Base-by-base conservation (phyloP, 2,888 invertebrate species). In the Ceraclea dissimilis region DNA sequence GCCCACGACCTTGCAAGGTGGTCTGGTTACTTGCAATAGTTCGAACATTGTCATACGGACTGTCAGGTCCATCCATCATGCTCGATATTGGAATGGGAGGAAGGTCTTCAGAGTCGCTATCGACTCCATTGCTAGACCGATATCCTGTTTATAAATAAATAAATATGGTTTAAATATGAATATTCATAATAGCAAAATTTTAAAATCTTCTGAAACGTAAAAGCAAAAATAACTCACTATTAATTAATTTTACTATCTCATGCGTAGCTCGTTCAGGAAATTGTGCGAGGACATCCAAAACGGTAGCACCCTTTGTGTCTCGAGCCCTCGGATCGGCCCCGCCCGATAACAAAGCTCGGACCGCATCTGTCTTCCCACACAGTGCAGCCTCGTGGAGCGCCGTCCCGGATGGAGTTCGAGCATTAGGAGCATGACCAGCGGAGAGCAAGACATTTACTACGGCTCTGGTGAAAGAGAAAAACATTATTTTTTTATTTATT, bases 321-420 rank as follows among this genome's bases (percentile, higher is more conserved):
- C 85, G 82, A 47, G 90, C 86, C 60, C 83, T 81, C 44, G 92
- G 77, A 70, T 94, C 90, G 18, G 90, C 90, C 1, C 92, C 93
- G 64, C 85, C 81, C 60, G 88, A 86, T 16, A 96, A 75, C 33
- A 95, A 78, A 0, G 89, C 82, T 53, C 87, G 80, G 19, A 93
- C 93, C 17, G 94, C 93, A 57, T 90, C 88, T 63, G 89, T 85
- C 71, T 94, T 93, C 17, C 94, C 94, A 70, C 88, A 93, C 20
- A 93, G 80, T 0, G 93, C 93, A 0, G 96, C 95, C 70, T 95
- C 94, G 75, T 96, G 96, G 60, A 97, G 79, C 0, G 95, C 91
- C 5, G 93, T 93, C 1, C 96, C 96, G 31, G 86, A 84, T 58
- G 86, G 84, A 13, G 94, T 93, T 64, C 88, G 78, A 31, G 89